Base-by-base conservation (phyloP, 2,113 vertebrate genomes). In the Coracopsis vasa region DNA sequence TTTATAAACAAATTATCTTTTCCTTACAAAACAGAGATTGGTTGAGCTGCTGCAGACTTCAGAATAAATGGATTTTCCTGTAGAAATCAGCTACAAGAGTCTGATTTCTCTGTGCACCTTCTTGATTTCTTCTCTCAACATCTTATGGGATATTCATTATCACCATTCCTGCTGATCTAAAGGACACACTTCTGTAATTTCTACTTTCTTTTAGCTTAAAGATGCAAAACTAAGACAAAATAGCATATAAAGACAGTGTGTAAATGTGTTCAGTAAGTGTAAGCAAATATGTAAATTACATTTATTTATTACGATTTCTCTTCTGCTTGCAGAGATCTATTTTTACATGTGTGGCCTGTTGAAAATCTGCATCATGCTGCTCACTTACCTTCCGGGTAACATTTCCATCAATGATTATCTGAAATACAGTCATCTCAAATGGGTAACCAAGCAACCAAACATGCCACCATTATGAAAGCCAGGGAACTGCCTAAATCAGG, bases 1-100 rank as follows among this genome's bases (percentile, higher is more conserved):
- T 97, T 94, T 94, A 96, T 91, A 92, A 97, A 97, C 90, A 95
- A 95, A 96, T 97, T 92, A 86, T 86, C 25, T 83, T 91, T 81
- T 77, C 79, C 89, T 91, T 81, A 86, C 84, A 88, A 95, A 90
- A 81, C 65, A 95, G 75, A 94, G 86, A 85, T 70, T 42, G 72
- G 73, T 53, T 89, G 82, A 92, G 88, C 82, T 17, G 5, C 42
- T 85, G 72, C 65, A 91, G 74, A 44, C 72, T 88, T 86, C 62
- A 80, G 70, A 95, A 91, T 71, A 90, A 96, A 92, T 1, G 8
- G 54, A 33, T 85, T 70, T n/a, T 72, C 54, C n/a, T 58, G 33
- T 14, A 58, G 33, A 85, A 87, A 92, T 80, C 50, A 86, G 44
- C 62, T 74, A 53, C 28, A 74, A 73, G 75, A 73, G 47, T 41